These are phyloP conservation scores for Dendrophyllia cribrosa DNA, from an alignment of 64 coral and sea anemone species.

Conservation along the genomic window DNA sequence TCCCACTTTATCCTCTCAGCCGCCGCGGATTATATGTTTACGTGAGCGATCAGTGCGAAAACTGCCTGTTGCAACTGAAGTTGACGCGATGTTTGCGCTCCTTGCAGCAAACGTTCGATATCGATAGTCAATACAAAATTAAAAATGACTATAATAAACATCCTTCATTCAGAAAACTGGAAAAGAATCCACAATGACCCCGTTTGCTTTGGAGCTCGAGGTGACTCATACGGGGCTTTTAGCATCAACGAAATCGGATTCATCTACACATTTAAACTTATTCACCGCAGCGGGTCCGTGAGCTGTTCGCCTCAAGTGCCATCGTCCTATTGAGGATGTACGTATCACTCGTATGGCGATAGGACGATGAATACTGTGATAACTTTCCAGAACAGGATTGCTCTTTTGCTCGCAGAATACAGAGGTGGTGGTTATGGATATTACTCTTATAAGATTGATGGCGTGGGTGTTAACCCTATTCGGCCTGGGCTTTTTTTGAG, in stretches of 20 bases:
- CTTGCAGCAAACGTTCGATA: too few relatives aligned
- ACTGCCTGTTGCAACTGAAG: too few relatives aligned
- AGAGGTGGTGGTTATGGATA: background rate
- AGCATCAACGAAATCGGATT: background rate
- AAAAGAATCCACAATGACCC: background rate
- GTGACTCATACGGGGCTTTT: background rate
- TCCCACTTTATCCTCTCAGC: too few relatives aligned
- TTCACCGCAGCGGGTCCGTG: background rate
- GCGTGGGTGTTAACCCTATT: background rate
- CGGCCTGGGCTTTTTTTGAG: background rate
- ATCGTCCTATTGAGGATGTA: background rate
- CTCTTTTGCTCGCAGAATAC: background rate
- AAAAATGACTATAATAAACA: too few relatives aligned
- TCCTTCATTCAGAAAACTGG: background rate
- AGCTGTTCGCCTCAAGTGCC: too few relatives aligned
- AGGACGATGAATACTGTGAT: background rate
- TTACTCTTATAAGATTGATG: slow-evolving; percentile 4
- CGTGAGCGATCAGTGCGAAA: too few relatives aligned
- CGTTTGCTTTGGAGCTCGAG: background rate
- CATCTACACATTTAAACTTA: slow-evolving; percentile 19
- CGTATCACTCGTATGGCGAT: background rate
- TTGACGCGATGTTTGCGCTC: too few relatives aligned
- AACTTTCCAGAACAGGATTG: slow-evolving; percentile 4
- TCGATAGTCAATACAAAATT: too few relatives aligned
- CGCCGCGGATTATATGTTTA: too few relatives aligned